These are phyloP conservation scores for Pseudomyrmex cubaensis DNA, from an alignment of 1,140 invertebrate species.

Conservation along the genomic window DNA sequence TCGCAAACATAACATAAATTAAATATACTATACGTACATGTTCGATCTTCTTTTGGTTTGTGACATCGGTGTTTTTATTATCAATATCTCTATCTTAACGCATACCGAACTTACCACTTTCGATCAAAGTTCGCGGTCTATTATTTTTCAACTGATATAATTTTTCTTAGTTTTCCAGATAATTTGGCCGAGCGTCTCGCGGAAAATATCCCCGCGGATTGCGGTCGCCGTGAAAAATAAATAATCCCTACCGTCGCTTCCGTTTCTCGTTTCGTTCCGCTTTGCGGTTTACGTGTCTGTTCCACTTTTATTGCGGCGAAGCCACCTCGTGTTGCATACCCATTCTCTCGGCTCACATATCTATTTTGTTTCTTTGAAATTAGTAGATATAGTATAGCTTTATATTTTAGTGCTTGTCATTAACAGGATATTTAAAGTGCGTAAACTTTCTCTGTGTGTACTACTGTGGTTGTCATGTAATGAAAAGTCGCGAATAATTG, in stretches of 20 bases:
- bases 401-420: background rate
- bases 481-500: conserved; percentile 15
- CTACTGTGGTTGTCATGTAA: conserved; percentile 1
- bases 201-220: conserved; percentile 77
- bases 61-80: background rate
- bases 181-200: conserved; percentile 75
- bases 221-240: conserved; percentile 79
- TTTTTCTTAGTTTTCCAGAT: conserved; percentile 84
- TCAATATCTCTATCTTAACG: conserved; percentile 31
- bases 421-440: background rate
- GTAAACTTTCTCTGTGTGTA: conserved; percentile 25
- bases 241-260: conserved; percentile 80
- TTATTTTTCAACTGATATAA: conserved; percentile 79
- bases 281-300: conserved; percentile 63
- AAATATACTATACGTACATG: background rate
- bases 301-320: conserved; percentile 65
- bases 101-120: conserved; percentile 24
- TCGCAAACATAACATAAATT: too few relatives aligned
- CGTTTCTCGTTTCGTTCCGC: conserved; percentile 72
- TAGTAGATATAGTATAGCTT: background rate
- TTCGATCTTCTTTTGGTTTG: background rate
- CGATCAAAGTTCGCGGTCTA: conserved; percentile 61
- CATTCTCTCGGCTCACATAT: conserved; percentile 6
- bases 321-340: conserved; percentile 61
- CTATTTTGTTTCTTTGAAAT: conserved; percentile 26